Percentiles rank a stretch among this genome's conserved stretches.
These are phyloP conservation scores for Charaxes varanes DNA, from an alignment of 1,140 invertebrate genomes.

Conservation along the genomic window DNA sequence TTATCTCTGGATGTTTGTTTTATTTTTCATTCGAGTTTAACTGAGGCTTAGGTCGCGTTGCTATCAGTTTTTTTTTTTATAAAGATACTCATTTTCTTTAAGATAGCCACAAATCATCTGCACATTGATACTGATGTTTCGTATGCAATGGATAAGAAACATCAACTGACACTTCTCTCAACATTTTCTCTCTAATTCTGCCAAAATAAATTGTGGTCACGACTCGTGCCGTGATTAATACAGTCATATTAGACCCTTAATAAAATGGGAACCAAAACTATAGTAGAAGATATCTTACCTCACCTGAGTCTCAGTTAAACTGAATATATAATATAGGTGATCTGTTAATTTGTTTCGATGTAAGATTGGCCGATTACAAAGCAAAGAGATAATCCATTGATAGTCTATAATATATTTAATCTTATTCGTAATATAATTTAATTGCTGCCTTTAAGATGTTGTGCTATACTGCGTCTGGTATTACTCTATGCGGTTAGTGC, in stretches of 20 bases:
- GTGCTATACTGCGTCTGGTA: conserved; percentile 21
- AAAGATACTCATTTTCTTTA: no score
- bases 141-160: no score
- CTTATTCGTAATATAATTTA: conserved; percentile 31
- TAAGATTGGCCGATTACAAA: neutral
- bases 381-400: neutral
- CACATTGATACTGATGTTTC: no score
- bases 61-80: no score
- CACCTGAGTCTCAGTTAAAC: neutral
- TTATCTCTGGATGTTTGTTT: conserved; percentile 4
- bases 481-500: conserved; percentile 14
- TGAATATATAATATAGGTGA: neutral
- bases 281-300: neutral
- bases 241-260: no score
- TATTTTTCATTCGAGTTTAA: conserved; percentile 5
- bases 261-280: no score
- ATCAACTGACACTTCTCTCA: no score
- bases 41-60: no score
- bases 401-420: conserved; percentile 1
- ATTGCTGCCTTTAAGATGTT: conserved; percentile 36
- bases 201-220: no score
- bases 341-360: neutral
- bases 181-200: no score
- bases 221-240: no score
- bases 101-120: no score